These are phyloP conservation scores for Lanistes nyassanus DNA, from an alignment of 1,140 invertebrate genomes.

Conservation along the genomic window DNA sequence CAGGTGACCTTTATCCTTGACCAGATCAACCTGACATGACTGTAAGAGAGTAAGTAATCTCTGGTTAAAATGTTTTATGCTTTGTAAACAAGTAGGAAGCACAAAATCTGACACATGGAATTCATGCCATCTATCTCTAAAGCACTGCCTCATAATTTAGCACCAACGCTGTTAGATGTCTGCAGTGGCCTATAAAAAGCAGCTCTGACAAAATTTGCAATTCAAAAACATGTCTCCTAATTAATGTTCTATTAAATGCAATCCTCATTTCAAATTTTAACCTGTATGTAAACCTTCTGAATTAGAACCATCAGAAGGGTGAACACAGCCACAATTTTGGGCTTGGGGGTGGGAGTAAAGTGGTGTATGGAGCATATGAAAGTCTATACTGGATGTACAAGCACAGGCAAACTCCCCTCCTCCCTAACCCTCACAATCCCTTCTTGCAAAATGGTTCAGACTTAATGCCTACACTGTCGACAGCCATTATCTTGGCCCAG, in stretches of 20 bases:
- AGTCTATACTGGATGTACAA: no score
- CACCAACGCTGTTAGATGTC: neutral
- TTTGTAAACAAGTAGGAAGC: neutral
- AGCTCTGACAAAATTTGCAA: neutral
- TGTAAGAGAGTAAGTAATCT: conserved; percentile 67
- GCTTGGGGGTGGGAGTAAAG: no score
- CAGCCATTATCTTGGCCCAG: conserved; percentile 98
- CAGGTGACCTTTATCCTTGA: conserved; percentile 93
- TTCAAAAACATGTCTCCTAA: neutral
- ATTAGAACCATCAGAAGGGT: neutral
- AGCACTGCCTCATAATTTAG: neutral
- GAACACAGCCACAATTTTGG: no score
- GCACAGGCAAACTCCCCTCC: no score
- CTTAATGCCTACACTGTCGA: conserved; percentile 81
- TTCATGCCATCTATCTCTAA: neutral
- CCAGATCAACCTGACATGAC: conserved; percentile 94
- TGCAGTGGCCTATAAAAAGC: neutral
- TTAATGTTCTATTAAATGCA: neutral
- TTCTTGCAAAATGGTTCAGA: no score
- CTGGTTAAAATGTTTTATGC: neutral
- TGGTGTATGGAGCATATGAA: no score
- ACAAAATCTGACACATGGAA: neutral
- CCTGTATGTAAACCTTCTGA: no score
- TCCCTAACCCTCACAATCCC: no score
- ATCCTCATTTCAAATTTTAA: no score